Base-by-base conservation (phyloP, 2,797 vertebrate species). In the Darevskia nairensis region DNA sequence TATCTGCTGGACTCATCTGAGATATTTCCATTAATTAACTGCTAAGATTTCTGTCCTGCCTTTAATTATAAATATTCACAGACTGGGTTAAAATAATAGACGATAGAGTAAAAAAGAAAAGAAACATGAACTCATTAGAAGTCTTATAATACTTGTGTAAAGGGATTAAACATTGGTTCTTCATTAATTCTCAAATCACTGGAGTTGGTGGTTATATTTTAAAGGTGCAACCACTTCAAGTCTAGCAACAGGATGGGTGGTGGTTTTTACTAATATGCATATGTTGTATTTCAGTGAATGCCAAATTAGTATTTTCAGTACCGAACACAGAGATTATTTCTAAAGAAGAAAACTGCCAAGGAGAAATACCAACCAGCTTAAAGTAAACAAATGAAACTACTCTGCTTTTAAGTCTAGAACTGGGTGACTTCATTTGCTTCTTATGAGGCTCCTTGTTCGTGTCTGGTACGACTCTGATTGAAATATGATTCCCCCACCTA, bases 1-100 rank as follows among this genome's bases (percentile, higher is more conserved):
- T 93, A 15, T 69, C 44, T 89, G 80, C 75, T 86, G 50, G 13
- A 91, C 93, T 94, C 93, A 93, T 80, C 50, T 94, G 92, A 92
- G 92, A 91, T 86, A 68, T 84, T 75, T 94, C 91, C 75, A 29
- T 85, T 94, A 93, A 8, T 64, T 64, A 64, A 7, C 23, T 64
- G 50, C 50, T 50, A 50, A 50, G 11, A 15, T 50, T 55, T 55
- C 13, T 72, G 3, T 72, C 5, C n/a, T 72, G 71, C n/a, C 71
- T 72, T 74, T 74, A 64, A 6, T 64, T 8, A 74, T 74, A 35
- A 74, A 39, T 17, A 39, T 19, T 39, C 72, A 35, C 35, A 74
- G 32, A 15, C 35, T 74, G 6, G 15, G 72, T 74, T 17, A 35
- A 15, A 39, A 35, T 17, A 64, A 74, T 39, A 17, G 32, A 74